Base-by-base conservation (phyloP, 2,797 vertebrate genomes). In the Anabacerthia variegaticeps region DNA sequence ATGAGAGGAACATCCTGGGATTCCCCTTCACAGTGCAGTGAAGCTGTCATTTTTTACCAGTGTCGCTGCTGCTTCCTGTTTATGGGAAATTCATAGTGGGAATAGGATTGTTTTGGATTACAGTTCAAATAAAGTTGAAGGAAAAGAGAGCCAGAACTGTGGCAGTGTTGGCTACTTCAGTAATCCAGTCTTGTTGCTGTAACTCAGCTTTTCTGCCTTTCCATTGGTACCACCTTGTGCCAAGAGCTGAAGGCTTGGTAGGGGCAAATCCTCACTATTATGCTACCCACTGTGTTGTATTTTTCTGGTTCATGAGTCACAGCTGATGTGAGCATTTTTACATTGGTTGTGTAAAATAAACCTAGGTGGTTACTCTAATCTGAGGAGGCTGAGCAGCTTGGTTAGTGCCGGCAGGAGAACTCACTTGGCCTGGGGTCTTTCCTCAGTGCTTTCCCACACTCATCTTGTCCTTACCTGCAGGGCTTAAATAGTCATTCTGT, bases 1-100 rank as follows among this genome's bases (percentile, higher is more conserved):
- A 32, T 41, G 68, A 91, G 82, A 87, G 56, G 65, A 85, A 18
- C 34, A 26, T 74, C 24, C 48, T 2, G 11, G 72, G 81, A 85
- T 94, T 91, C 36, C 63, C 34, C 55, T 93, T 28, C 24, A 12
- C 0, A 0, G 26, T 3, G 0, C 43, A 59, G 51, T 52, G 80
- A 75, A 89, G 36, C 56, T 74, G 52, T 44, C 7, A 12, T 80
- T 83, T 81, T 93, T 95, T 48, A 83, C 68, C 71, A 52, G 13
- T 85, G 68, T 89, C 65, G 26, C 56, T 91, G 63, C 71, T 88
- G 41, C 78, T 91, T 96, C 63, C 89, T 95, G 56, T 83, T 93
- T 67, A 65, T 85, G 46, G 48, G 56, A 77, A 91, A 65, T 91
- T 76, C 2, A 0, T 74, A 41, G 15, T 34, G 26, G 41, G 48